These are phyloP conservation scores for Calidris pugnax DNA, from an alignment of 2,113 vertebrate species.

Conservation along the genomic window DNA sequence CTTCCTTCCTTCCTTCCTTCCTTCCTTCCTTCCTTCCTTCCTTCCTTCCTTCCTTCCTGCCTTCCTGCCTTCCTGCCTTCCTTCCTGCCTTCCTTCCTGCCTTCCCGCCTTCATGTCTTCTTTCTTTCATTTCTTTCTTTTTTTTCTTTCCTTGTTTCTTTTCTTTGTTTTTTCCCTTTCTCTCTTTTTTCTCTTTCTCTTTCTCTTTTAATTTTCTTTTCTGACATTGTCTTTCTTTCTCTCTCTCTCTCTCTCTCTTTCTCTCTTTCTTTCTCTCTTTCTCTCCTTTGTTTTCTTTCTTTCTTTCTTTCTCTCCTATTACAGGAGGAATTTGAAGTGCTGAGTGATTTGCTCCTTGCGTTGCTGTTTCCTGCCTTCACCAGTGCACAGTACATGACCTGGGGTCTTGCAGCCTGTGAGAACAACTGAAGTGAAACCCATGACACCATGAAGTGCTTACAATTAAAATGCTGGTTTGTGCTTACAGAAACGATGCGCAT, in stretches of 20 bases:
- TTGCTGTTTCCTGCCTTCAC: background rate
- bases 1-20: background rate
- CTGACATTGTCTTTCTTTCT: accelerated
- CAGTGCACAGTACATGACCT: background rate
- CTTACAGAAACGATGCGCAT: slow-evolving; percentile 32
- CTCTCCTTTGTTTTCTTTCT: no score
- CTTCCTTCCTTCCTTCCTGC: background rate
- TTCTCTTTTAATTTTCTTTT: no score
- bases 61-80: no score
- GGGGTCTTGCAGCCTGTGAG: background rate
- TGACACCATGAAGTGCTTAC: background rate
- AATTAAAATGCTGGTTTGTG: slow-evolving; percentile 43
- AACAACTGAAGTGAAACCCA: slow-evolving; percentile 22
- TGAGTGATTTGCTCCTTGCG: background rate
- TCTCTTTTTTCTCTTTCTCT: no score
- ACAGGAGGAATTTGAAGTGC: background rate
- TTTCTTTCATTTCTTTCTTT: no score
- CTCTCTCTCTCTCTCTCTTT: accelerated
- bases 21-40: background rate
- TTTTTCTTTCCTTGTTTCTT: no score
- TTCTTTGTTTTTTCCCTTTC: no score
- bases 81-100: background rate
- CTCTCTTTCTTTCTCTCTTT: no score
- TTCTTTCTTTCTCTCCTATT: background rate
- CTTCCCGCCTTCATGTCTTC: accelerated